phyloP scores from a whole-genome alignment of 2,888 invertebrate species.

The Oegoconia quadripuncta region DNA sequence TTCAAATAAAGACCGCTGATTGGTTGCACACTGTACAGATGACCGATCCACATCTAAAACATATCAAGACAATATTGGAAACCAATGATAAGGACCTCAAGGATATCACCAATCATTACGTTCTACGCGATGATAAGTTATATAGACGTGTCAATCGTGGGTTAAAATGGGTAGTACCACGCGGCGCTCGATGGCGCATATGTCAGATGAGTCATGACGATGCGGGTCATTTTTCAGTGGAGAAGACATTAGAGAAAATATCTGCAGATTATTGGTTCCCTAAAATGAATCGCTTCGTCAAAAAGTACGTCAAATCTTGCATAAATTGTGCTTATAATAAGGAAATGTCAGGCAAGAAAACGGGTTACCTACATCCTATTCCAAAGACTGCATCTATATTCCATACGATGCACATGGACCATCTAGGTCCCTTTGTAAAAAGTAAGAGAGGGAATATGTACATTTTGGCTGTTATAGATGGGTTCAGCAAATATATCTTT shows the following conservation, averaged over 20 bases:
- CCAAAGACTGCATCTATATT: slow-evolving; percentile 41
- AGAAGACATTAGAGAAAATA: slow-evolving; percentile 35
- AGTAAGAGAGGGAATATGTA: slow-evolving; percentile 35
- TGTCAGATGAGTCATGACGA: slow-evolving; percentile 30
- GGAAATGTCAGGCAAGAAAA: slow-evolving; percentile 19
- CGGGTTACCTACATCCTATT: slow-evolving; percentile 43
- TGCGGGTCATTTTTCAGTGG: slow-evolving; percentile 43
- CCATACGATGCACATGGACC: slow-evolving; percentile 48
- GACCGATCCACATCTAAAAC: slow-evolving; percentile 16
- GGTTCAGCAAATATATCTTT: slow-evolving; percentile 42
- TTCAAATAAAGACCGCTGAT: neutral
- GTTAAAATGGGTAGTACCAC: slow-evolving; percentile 35
- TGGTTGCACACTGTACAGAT: slow-evolving; percentile 22
- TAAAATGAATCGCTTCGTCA: slow-evolving; percentile 46
- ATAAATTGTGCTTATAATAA: slow-evolving; percentile 44
- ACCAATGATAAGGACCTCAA: slow-evolving; percentile 8
- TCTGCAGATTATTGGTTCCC: slow-evolving; percentile 47
- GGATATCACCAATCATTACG: slow-evolving; percentile 18
- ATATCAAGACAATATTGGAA: slow-evolving; percentile 16
- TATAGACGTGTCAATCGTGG: slow-evolving; percentile 13
- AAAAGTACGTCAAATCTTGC: slow-evolving; percentile 43
- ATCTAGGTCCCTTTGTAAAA: slow-evolving; percentile 45
- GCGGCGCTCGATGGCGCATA: slow-evolving; percentile 29
- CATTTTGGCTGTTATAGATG: slow-evolving; percentile 38
- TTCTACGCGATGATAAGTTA: slow-evolving; percentile 1